phyloP scores from a whole-genome alignment of 2,797 vertebrate species.

The Sebastes matsubarae region DNA sequence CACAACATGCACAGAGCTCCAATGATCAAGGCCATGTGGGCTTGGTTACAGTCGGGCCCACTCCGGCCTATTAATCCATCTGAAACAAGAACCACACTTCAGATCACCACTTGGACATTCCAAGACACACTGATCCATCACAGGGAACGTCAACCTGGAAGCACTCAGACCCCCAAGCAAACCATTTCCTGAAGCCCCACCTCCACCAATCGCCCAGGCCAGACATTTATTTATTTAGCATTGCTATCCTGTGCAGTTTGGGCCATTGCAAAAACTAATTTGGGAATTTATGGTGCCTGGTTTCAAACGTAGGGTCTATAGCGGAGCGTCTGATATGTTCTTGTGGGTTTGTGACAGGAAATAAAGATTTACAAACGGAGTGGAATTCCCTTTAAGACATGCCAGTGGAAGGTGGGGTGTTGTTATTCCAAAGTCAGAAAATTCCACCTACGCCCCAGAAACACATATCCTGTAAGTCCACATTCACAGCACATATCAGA shows the following conservation, averaged over 20 bases:
- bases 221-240: slow-evolving; percentile 76
- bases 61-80: slow-evolving; percentile 59
- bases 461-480: slow-evolving; percentile 57
- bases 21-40: slow-evolving; percentile 65
- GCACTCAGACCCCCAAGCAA: slow-evolving; percentile 71
- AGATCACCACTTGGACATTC: slow-evolving; percentile 65
- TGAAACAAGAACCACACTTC: slow-evolving; percentile 61
- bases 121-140: slow-evolving; percentile 70
- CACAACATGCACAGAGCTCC: slow-evolving; percentile 22
- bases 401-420: slow-evolving; percentile 64
- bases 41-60: slow-evolving; percentile 48
- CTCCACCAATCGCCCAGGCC: slow-evolving; percentile 55
- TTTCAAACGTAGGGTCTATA: slow-evolving; percentile 45
- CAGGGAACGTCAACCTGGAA: slow-evolving; percentile 71
- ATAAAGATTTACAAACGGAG: slow-evolving; percentile 64
- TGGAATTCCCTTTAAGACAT: slow-evolving; percentile 66
- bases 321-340: slow-evolving; percentile 61
- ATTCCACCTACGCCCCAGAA: slow-evolving; percentile 59
- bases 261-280: slow-evolving; percentile 59
- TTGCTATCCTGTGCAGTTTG: slow-evolving; percentile 51
- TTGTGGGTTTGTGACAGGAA: slow-evolving; percentile 71
- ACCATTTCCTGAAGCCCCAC: slow-evolving; percentile 69
- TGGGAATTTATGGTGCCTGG: slow-evolving; percentile 53
- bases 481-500: slow-evolving; percentile 37
- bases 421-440: slow-evolving; percentile 71